phyloP scores from a whole-genome alignment of 2,888 invertebrate genomes.

The Hydrotaea cyrtoneurina region DNA sequence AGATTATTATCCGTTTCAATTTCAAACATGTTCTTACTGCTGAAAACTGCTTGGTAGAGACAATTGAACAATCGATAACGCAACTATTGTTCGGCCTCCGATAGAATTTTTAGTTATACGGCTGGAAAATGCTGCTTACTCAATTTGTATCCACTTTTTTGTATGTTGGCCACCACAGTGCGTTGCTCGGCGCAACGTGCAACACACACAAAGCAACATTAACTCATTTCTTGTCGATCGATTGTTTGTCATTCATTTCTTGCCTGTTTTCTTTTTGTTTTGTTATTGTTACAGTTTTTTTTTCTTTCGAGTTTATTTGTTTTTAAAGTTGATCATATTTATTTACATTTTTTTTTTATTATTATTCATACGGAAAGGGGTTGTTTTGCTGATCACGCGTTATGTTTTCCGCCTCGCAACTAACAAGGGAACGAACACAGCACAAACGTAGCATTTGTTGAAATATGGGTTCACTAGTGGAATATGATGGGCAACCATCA shows the following conservation, averaged over 20 bases:
- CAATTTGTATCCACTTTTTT: too few species aligned
- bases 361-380: constrained; percentile 40
- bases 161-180: not conserved
- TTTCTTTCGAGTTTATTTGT: constrained; percentile 64
- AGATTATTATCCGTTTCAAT: too few species aligned
- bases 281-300: constrained; percentile 21
- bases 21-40: too few species aligned
- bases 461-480: constrained; percentile 53
- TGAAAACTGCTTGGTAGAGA: too few species aligned
- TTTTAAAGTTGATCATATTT: constrained; percentile 54
- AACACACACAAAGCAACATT: constrained; percentile 22
- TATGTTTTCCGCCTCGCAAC: not conserved
- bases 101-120: too few species aligned
- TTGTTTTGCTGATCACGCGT: constrained; percentile 36
- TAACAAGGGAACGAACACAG: constrained; percentile 1
- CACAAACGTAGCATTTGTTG: constrained; percentile 23
- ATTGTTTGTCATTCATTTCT: constrained; percentile 49
- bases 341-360: constrained; percentile 21
- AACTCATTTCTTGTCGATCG: constrained; percentile 24
- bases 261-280: not conserved
- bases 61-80: too few species aligned
- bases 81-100: too few species aligned
- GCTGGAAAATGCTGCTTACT: too few species aligned
- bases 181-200: not conserved
- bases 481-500: constrained; percentile 33